Evolutionary conservation across 2,797 vertebrate genomes (phyloP).

Genomic region (Myotis pilosus): DNA sequence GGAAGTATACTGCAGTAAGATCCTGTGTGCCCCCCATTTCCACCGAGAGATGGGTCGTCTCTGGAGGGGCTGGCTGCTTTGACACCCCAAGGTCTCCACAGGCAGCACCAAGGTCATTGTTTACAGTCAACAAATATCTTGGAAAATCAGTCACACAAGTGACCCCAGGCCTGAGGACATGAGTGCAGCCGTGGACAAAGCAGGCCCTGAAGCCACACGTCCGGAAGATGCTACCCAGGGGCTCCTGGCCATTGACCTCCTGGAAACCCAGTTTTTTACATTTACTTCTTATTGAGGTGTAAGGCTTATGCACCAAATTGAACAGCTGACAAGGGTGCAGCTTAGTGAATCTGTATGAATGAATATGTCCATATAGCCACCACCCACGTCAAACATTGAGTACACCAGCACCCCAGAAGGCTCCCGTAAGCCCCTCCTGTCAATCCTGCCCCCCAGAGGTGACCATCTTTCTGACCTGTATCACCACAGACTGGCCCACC

Average conservation of each 20-base stretch:
- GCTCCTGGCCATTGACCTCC: not conserved
- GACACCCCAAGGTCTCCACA: not conserved
- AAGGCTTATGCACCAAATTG: not conserved
- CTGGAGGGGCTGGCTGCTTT: not conserved
- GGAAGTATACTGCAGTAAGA: not conserved
- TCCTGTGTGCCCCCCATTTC: not conserved
- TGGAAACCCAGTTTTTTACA: not conserved
- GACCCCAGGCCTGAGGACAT: not conserved
- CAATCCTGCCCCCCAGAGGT: no score
- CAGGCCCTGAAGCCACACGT: not conserved
- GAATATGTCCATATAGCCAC: fast-evolving
- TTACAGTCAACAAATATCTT: not conserved
- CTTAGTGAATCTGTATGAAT: not conserved
- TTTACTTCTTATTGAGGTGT: not conserved
- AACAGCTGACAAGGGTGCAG: not conserved
- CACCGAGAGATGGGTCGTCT: not conserved
- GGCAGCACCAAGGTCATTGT: not conserved
- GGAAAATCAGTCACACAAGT: not conserved
- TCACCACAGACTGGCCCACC: not conserved
- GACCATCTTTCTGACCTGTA: not conserved
- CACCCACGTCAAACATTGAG: not conserved
- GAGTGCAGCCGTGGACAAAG: not conserved
- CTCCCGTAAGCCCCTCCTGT: not conserved
- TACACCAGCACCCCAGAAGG: not conserved
- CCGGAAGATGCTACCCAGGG: not conserved